Percentiles rank a stretch among this genome's conserved stretches.
These are phyloP conservation scores for Steinernema hermaphroditum DNA, from an alignment of 2,888 invertebrate species.

Conservation along the genomic window DNA sequence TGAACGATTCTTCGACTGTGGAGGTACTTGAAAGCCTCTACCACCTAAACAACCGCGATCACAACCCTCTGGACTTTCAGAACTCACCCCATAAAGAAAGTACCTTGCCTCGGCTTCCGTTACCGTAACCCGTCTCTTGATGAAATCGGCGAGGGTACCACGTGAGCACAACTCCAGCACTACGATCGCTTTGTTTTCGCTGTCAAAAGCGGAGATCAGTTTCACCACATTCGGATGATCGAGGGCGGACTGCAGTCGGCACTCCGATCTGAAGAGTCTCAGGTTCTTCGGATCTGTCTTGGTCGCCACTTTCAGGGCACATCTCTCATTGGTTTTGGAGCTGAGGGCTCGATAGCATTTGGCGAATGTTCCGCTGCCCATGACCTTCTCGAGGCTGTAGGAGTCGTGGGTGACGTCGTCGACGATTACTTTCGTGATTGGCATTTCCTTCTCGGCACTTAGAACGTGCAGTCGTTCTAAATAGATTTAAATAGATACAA, in stretches of 20 bases:
- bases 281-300: not conserved
- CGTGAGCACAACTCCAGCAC: not conserved
- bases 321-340: not conserved
- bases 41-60: not conserved
- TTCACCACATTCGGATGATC: not conserved
- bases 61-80: not conserved
- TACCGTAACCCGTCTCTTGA: not conserved
- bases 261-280: not conserved
- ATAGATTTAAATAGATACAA: too few species aligned
- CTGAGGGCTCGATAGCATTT: conserved; percentile 2
- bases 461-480: too few species aligned
- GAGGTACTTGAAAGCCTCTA: not conserved
- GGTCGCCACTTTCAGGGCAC: not conserved
- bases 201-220: not conserved
- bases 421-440: not conserved
- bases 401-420: not conserved
- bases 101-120: conserved; percentile 1
- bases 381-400: not conserved
- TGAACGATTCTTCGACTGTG: not conserved
- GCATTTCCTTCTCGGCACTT: not conserved
- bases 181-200: not conserved
- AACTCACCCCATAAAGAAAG: not conserved
- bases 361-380: not conserved
- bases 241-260: not conserved
- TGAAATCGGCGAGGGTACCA: not conserved